These are phyloP conservation scores for Aphaenogaster ashmeadi DNA, from an alignment of 1,140 invertebrate species.

Conservation along the genomic window DNA sequence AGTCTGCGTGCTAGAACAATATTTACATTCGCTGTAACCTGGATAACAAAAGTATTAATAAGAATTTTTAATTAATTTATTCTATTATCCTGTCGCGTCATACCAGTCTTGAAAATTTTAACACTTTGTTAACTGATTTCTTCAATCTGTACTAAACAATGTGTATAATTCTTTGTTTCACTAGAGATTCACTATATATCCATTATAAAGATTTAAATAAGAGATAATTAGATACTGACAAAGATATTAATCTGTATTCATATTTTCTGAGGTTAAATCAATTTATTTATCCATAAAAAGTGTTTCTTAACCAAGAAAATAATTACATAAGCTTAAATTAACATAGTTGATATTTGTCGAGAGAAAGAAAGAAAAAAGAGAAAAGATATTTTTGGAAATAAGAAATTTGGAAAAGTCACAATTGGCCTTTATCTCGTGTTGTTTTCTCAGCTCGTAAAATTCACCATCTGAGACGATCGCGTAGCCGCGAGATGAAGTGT, in stretches of 20 bases:
- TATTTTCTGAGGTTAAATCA: background rate
- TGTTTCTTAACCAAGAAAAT: background rate
- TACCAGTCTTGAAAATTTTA: background rate
- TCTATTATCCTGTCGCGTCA: background rate
- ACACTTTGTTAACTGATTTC: background rate
- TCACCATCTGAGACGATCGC: background rate
- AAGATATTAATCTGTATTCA: background rate
- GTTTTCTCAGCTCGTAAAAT: slow-evolving; percentile 31
- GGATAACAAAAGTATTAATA: slow-evolving; percentile 24
- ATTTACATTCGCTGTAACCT: slow-evolving; percentile 30
- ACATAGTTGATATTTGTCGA: background rate
- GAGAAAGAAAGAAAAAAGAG: background rate
- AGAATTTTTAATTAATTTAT: slow-evolving; percentile 25
- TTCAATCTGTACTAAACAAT: background rate
- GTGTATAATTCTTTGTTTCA: background rate
- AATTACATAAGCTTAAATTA: background rate
- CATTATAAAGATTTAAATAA: background rate
- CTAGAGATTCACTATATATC: background rate
- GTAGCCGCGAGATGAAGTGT: background rate
- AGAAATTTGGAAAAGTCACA: background rate
- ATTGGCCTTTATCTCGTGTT: background rate
- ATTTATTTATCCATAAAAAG: background rate
- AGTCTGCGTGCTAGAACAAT: slow-evolving; percentile 52
- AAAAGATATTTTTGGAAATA: background rate
- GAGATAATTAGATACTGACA: background rate